Evolutionary conservation across 30 jellyfish, hydroid and myxozoan genomes (phyloP).

Genomic region (Pelagia noctiluca): DNA sequence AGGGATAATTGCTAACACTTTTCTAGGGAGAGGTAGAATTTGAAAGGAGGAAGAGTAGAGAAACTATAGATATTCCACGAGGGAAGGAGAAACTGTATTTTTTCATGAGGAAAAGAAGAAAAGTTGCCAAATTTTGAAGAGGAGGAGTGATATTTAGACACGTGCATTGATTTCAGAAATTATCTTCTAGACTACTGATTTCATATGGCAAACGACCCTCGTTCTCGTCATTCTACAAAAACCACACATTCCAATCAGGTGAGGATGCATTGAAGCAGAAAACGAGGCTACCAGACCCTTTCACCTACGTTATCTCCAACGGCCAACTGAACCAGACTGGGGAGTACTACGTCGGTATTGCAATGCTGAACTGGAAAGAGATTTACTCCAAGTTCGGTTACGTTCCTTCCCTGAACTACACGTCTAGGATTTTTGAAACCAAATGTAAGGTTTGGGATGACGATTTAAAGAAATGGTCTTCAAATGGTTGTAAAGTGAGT

Average conservation of each 20-base stretch:
- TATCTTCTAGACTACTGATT: constrained; percentile 14
- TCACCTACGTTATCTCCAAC: constrained; percentile 60
- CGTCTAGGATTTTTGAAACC: constrained; percentile 78
- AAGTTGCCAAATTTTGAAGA: too few species aligned
- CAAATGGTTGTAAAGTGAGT: constrained; percentile 84
- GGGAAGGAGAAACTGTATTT: too few species aligned
- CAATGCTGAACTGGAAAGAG: constrained; percentile 47
- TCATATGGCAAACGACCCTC: constrained; percentile 80
- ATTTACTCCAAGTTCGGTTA: constrained; percentile 70
- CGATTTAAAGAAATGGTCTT: constrained; percentile 68
- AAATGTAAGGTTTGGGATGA: constrained; percentile 95
- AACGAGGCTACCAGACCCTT: constrained; percentile 81
- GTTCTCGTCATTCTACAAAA: constrained; percentile 29
- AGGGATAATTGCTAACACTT: too few species aligned
- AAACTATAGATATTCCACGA: too few species aligned
- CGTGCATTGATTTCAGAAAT: too few species aligned
- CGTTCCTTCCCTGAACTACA: constrained; percentile 72
- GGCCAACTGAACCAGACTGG: constrained; percentile 87
- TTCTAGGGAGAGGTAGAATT: too few species aligned
- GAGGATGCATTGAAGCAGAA: constrained; percentile 53
- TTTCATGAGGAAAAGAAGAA: too few species aligned
- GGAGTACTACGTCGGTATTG: constrained; percentile 83
- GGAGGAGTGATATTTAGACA: too few species aligned
- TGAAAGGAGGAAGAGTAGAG: too few species aligned
- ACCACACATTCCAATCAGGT: constrained; percentile 67